A percentile compares a stretch with the other conserved stretches of the same genome.
These are phyloP conservation scores for Limnodromus scolopaceus DNA, from an alignment of 2,797 vertebrate genomes.

Conservation along the genomic window DNA sequence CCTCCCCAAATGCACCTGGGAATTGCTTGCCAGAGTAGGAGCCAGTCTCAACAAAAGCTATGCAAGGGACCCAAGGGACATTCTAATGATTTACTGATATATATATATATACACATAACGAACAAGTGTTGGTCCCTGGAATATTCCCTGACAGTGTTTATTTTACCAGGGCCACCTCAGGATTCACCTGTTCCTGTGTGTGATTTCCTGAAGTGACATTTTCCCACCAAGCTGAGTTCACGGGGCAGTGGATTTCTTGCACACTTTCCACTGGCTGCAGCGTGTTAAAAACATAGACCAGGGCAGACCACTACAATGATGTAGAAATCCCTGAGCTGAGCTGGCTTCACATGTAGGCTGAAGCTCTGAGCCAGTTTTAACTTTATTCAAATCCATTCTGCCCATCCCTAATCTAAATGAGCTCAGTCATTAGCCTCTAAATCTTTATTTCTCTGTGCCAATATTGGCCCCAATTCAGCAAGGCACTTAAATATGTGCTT, in stretches of 20 bases:
- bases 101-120: neutral
- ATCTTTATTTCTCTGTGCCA: conserved; percentile 50
- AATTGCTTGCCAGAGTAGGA: neutral
- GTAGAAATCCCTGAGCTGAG: neutral
- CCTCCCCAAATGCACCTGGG: neutral
- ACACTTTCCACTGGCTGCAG: neutral
- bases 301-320: neutral
- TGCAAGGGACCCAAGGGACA: neutral
- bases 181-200: neutral
- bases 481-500: conserved; percentile 61
- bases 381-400: conserved; percentile 48
- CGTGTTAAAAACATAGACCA: neutral
- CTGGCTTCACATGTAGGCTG: conserved; percentile 14
- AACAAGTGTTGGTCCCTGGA: neutral
- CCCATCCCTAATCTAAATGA: conserved; percentile 63
- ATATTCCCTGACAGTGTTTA: neutral
- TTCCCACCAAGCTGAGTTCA: neutral
- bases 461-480: conserved; percentile 52
- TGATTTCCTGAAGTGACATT: neutral
- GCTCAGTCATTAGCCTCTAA: conserved; percentile 57
- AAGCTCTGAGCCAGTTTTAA: conserved; percentile 34
- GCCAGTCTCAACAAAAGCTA: neutral
- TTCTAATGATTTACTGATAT: neutral
- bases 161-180: neutral
- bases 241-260: neutral